Percentiles rank a stretch among this genome's conserved stretches.
These are phyloP conservation scores for Eilema griseolum DNA, from an alignment of 2,888 invertebrate genomes.

Conservation along the genomic window DNA sequence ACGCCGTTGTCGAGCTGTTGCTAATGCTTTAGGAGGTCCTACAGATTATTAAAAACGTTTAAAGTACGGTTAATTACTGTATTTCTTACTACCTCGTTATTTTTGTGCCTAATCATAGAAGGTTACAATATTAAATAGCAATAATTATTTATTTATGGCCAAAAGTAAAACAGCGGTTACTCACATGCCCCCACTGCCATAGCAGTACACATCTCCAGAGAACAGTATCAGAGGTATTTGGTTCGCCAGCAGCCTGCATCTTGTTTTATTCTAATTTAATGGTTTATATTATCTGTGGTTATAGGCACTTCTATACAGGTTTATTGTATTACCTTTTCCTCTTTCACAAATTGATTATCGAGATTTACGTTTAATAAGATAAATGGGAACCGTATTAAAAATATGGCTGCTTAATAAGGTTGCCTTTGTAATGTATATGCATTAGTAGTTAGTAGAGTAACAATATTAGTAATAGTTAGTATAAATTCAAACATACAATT, in stretches of 20 bases:
- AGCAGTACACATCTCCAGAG: conserved; percentile 91
- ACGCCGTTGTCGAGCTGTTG: no score
- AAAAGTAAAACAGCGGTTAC: conserved; percentile 26
- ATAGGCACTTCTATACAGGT: conserved; percentile 21
- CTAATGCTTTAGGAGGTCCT: no score
- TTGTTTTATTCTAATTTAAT: conserved; percentile 5
- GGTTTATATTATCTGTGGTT: conserved; percentile 29
- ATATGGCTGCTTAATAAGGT: conserved; percentile 20
- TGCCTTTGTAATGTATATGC: conserved; percentile 7
- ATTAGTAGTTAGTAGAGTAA: not conserved
- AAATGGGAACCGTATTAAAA: conserved; percentile 29
- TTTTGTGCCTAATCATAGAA: no score
- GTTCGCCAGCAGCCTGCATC: conserved; percentile 88
- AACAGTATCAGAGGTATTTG: conserved; percentile 95
- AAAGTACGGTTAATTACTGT: no score
- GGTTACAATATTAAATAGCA: no score
- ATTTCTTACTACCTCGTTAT: no score
- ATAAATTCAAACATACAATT: no score
- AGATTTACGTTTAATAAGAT: conserved; percentile 33
- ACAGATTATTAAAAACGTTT: no score
- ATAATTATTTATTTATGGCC: no score
- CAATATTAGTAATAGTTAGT: no score
- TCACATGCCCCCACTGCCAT: conserved; percentile 72
- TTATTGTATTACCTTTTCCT: conserved; percentile 32
- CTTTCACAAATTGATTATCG: conserved; percentile 29